Percentiles rank a stretch among this genome's conserved stretches.
Evolutionary conservation across 2,113 vertebrate genomes (phyloP).

Genomic region (Atherinomorus stipes): DNA sequence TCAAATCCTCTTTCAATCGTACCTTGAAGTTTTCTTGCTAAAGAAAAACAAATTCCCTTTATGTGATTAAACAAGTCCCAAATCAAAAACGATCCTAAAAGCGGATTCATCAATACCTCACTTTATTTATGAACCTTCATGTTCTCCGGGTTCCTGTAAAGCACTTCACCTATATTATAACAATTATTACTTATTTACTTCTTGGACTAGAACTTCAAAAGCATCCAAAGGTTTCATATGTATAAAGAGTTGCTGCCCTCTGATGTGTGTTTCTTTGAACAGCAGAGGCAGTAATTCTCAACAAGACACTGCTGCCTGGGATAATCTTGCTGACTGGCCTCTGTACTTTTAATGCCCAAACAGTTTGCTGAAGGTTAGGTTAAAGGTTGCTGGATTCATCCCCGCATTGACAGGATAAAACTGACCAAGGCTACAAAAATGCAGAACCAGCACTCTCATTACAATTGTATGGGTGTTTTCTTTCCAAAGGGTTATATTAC

Average conservation of each 20-base stretch:
- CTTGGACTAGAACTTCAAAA: not conserved
- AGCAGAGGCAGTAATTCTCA: not conserved
- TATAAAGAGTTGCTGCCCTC: conserved; percentile 1
- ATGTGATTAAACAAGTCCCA: no score
- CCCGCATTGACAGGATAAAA: not conserved
- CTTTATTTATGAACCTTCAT: no score
- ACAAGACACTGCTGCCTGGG: not conserved
- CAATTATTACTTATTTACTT: conserved; percentile 2
- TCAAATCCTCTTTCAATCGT: no score
- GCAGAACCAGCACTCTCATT: not conserved
- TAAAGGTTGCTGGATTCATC: not conserved
- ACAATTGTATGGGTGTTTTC: not conserved
- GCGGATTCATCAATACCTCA: no score
- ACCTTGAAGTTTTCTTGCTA: not conserved
- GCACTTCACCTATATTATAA: not conserved
- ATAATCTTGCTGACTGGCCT: not conserved
- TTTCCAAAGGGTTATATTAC: no score
- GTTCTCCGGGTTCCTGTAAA: not conserved
- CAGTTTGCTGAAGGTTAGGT: not conserved
- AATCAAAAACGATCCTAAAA: no score
- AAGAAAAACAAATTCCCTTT: no score
- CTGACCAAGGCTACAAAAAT: not conserved
- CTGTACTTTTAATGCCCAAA: no score
- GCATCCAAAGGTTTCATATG: conserved; percentile 5
- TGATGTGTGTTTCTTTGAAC: conserved; percentile 32